Evolutionary conservation across 2,888 invertebrate species (phyloP).

Genomic region (Pollenia labialis): DNA sequence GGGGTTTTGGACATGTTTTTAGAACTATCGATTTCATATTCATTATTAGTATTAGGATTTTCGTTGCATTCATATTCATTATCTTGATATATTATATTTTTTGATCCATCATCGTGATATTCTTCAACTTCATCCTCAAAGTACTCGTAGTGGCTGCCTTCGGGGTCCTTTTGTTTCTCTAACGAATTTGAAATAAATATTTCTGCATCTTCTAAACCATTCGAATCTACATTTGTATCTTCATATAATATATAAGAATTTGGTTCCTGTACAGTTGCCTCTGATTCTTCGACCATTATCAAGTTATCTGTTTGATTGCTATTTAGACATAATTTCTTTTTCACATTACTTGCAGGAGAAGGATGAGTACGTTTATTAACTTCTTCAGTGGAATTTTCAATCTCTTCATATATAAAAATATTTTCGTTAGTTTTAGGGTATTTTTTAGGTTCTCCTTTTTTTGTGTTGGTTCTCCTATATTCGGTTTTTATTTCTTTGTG

Average conservation of each 20-base stretch:
- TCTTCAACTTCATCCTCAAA: conserved; percentile 50
- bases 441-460: neutral
- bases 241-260: conserved; percentile 44
- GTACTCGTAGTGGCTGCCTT: conserved; percentile 42
- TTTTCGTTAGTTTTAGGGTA: conserved; percentile 8
- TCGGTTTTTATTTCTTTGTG: conserved; percentile 69
- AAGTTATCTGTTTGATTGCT: neutral
- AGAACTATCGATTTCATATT: conserved; percentile 29
- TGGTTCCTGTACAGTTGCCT: neutral
- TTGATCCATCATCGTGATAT: neutral
- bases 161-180: conserved; percentile 1
- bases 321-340: conserved; percentile 38
- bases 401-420: conserved; percentile 47
- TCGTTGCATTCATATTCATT: conserved; percentile 38
- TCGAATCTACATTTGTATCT: conserved; percentile 20
- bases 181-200: neutral
- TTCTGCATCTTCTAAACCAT: conserved; percentile 42
- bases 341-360: neutral
- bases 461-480: conserved; percentile 16
- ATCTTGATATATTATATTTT: conserved; percentile 19
- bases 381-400: neutral
- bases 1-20: conserved; percentile 14
- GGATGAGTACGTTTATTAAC: neutral
- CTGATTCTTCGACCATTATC: neutral
- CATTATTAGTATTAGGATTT: conserved; percentile 19